phyloP scores from a whole-genome alignment of 2,888 invertebrate species.

The Callinectes sapidus region DNA sequence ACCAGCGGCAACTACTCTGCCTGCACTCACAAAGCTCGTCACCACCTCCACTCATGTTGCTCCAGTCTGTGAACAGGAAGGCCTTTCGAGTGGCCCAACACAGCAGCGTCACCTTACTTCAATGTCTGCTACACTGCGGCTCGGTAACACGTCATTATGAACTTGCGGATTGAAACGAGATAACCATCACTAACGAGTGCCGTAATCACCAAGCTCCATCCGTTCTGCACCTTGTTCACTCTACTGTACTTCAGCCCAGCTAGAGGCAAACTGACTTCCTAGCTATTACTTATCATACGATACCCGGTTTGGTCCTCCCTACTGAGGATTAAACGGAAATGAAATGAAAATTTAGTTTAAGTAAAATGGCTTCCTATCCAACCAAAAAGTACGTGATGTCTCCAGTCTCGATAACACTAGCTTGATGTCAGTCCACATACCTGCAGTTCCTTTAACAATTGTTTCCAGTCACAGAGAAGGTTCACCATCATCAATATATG shows the following conservation, averaged over 20 bases:
- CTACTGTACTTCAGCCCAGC: neutral
- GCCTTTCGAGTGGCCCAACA: neutral
- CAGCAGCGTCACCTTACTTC: neutral
- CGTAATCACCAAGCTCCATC: neutral
- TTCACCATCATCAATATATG: neutral
- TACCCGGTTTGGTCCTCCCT: neutral
- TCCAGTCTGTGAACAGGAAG: neutral
- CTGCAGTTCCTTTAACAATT: neutral
- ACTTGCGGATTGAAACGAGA: neutral
- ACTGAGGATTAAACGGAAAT: neutral
- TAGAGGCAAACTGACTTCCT: neutral
- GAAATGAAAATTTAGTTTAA: neutral
- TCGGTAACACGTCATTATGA: neutral
- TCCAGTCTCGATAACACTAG: neutral
- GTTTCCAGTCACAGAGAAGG: neutral
- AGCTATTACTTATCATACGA: neutral
- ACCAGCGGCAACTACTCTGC: neutral
- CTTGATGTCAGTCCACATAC: neutral
- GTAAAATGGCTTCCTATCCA: neutral
- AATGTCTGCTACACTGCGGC: neutral
- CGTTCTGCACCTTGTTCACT: neutral
- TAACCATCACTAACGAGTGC: neutral
- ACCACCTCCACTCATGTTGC: neutral
- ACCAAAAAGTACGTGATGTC: neutral
- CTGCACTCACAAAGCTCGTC: neutral